Base-by-base conservation (phyloP, 35 echinoderm and acorn worm genomes). In the Stichopus chloronotus region DNA sequence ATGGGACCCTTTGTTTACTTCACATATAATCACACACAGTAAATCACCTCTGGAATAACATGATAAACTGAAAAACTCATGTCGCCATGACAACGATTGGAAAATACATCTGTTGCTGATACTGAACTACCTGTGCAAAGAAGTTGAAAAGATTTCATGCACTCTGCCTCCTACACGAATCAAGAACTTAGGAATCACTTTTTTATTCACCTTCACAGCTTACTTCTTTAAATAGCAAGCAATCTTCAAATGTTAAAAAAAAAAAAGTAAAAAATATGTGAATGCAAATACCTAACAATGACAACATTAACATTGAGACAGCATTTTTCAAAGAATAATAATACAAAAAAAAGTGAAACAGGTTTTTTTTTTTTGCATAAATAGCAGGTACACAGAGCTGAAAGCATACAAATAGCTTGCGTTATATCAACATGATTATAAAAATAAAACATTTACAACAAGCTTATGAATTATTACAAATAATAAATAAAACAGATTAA, bases 11-110 rank as follows among this genome's bases (percentile, higher is more conserved):
- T 43, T 89, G 82, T 85, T 74, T 60, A 89, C 87, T 69, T 89
- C 87, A 72, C 58, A 89, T 89, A 71, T 89, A 89, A 89, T 89
- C 87, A 89, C 87, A 89, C 87, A 89, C 87, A 89, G 87, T 89
- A 89, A 89, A 89, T 89, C 87, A 89, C 87, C 87, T 89, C 87
- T 89, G 87, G 87, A 89, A 89, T 89, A 89, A 71, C 87, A 89
- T 89, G 87, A 89, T 89, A 61, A 89, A 89, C 87, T 89, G 87
- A 89, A 89, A 89, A 89, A 89, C 87, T 89, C 87, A 71, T 89
- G 87, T 89, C 87, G 87, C 87, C 87, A 89, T 89, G 87, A 89
- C 87, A 89, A 89, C 87, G 59, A 89, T 89, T 63, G 87, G 87
- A 89, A 83, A 89, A 89, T 89, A 89, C 87, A 89, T 71, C 52